phyloP scores from a whole-genome alignment of 2,113 vertebrate species.

The Leptobrachium ailaonicum region DNA sequence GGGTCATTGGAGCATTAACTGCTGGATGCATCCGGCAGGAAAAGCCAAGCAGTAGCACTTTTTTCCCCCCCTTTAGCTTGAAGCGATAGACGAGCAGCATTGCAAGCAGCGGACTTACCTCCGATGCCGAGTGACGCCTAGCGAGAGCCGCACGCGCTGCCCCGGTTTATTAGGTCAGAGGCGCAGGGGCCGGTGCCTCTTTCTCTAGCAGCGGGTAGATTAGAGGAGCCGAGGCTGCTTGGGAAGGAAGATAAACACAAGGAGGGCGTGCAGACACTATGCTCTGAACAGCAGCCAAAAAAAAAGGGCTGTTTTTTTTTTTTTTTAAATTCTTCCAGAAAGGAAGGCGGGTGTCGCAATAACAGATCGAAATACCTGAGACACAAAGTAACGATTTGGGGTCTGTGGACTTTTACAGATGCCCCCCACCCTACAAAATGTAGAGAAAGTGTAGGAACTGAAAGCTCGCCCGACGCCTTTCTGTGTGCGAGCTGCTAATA shows the following conservation, averaged over 20 bases:
- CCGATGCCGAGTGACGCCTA: neutral
- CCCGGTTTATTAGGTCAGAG: neutral
- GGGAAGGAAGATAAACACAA: slow-evolving; percentile 17
- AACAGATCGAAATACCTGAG: too few species aligned
- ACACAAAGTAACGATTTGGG: too few species aligned
- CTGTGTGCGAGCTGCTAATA: too few species aligned
- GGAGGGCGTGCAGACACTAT: neutral
- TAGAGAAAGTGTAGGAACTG: too few species aligned
- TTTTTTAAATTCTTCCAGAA: too few species aligned
- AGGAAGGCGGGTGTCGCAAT: neutral
- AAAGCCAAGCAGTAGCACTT: slow-evolving; percentile 8
- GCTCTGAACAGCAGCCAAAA: neutral
- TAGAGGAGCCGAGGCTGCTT: slow-evolving; percentile 5
- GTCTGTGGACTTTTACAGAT: too few species aligned
- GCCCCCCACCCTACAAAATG: too few species aligned
- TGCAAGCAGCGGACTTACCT: slow-evolving; percentile 36
- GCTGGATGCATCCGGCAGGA: neutral
- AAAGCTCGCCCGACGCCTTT: too few species aligned
- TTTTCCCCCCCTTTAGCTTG: neutral
- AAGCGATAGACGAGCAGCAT: slow-evolving; percentile 3
- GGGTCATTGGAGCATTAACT: too few species aligned
- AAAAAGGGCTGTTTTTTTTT: neutral
- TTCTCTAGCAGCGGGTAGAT: slow-evolving; percentile 21
- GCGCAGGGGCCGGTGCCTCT: slow-evolving; percentile 16
- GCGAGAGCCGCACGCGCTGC: neutral